phyloP scores from a whole-genome alignment of 1,140 invertebrate genomes.

The Drosophila tristis region DNA sequence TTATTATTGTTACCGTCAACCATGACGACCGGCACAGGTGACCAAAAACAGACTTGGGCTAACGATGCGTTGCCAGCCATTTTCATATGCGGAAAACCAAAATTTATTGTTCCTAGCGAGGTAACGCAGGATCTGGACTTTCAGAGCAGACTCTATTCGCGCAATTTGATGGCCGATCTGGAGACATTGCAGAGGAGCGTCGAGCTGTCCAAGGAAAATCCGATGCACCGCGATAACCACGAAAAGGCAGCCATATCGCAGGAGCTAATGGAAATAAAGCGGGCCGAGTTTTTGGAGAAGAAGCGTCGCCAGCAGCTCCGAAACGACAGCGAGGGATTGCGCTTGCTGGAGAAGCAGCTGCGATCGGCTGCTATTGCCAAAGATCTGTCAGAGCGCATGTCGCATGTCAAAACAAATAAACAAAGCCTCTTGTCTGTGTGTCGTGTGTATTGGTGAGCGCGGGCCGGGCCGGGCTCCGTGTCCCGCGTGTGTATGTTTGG shows the following conservation, averaged over 20 bases:
- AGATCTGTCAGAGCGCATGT: conserved; percentile 46
- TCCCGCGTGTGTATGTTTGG: too few species aligned
- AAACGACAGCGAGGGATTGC: conserved; percentile 53
- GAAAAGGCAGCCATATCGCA: conserved; percentile 32
- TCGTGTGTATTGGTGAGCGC: too few species aligned
- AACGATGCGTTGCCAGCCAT: neutral
- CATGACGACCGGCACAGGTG: neutral
- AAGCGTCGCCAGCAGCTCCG: conserved; percentile 60
- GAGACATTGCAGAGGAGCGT: conserved; percentile 11
- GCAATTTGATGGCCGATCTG: conserved; percentile 18
- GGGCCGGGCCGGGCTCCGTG: too few species aligned
- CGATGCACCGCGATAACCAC: conserved; percentile 3
- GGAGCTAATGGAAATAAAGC: conserved; percentile 52
- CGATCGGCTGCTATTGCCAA: conserved; percentile 65
- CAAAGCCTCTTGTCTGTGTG: too few species aligned
- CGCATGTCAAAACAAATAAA: conserved; percentile 5
- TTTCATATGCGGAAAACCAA: neutral
- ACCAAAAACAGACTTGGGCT: neutral
- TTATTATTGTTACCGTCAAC: neutral
- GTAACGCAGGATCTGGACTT: neutral
- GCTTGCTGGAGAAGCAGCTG: conserved; percentile 51
- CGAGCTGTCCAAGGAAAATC: conserved; percentile 28
- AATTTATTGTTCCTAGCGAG: neutral
- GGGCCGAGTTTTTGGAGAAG: conserved; percentile 46
- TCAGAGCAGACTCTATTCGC: neutral